phyloP scores from a whole-genome alignment of 35 echinoderm and acorn worm genomes.

The Chiridota heheva region DNA sequence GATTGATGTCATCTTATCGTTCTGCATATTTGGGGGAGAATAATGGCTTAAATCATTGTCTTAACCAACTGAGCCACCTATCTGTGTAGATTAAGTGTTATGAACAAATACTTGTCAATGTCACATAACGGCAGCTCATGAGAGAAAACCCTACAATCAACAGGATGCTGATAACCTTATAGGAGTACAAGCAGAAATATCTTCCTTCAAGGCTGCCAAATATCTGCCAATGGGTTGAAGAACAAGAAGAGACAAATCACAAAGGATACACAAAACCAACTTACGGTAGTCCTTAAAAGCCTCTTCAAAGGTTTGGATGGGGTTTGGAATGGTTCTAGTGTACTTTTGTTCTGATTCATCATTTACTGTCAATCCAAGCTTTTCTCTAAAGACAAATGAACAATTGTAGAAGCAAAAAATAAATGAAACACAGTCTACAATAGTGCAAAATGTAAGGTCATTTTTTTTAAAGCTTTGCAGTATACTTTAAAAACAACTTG shows the following conservation, averaged over 20 bases:
- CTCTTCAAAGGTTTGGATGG: slow-evolving; percentile 80
- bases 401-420: background rate
- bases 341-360: slow-evolving; percentile 52
- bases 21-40: too few species aligned
- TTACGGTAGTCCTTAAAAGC: slow-evolving; percentile 82
- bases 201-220: background rate
- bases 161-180: background rate
- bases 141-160: background rate
- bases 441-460: background rate
- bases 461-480: background rate
- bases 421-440: background rate
- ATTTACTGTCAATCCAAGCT: slow-evolving; percentile 44
- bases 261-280: too few species aligned
- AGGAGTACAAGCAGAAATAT: background rate
- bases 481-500: background rate
- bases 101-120: background rate
- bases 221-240: background rate
- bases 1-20: too few species aligned
- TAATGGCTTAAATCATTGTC: too few species aligned
- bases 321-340: slow-evolving; percentile 53
- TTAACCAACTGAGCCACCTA: too few species aligned
- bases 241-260: too few species aligned
- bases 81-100: too few species aligned
- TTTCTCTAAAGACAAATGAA: slow-evolving; percentile 38
- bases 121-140: background rate